These are phyloP conservation scores for Nomada ferruginata DNA, from an alignment of 2,888 invertebrate genomes.

Conservation along the genomic window DNA sequence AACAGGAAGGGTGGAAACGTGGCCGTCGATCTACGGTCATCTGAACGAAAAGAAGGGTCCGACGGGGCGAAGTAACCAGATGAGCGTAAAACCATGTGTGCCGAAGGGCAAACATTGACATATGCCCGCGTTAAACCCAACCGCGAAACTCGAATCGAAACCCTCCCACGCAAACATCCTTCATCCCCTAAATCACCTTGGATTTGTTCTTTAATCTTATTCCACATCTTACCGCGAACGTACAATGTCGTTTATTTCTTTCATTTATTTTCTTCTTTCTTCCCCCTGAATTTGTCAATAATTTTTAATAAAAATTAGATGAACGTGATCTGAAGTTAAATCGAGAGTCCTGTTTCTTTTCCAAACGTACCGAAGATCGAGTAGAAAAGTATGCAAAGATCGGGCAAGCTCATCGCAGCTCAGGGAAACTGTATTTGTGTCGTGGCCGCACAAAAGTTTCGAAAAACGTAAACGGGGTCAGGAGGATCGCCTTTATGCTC, in stretches of 20 bases:
- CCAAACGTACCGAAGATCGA: not conserved
- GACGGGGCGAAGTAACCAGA: conserved; percentile 72
- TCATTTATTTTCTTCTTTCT: not conserved
- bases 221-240: not conserved
- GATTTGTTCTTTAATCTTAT: not conserved
- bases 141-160: conserved; percentile 66
- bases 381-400: not conserved
- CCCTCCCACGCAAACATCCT: conserved; percentile 46
- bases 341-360: not conserved
- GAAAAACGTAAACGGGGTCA: conserved; percentile 75
- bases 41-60: conserved; percentile 69
- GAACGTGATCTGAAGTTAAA: no score
- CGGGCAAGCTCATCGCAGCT: not conserved
- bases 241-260: no score
- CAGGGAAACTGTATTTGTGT: conserved; percentile 34
- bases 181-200: conserved; percentile 27
- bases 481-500: conserved; percentile 56
- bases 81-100: conserved; percentile 80
- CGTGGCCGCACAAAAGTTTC: conserved; percentile 37
- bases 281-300: not conserved
- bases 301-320: not conserved
- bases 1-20: conserved; percentile 43
- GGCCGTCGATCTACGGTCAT: conserved; percentile 70
- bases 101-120: conserved; percentile 82
- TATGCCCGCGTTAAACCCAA: conserved; percentile 80